Evolutionary conservation across 2,888 invertebrate species (phyloP).

Genomic region (Parnassius smintheus): DNA sequence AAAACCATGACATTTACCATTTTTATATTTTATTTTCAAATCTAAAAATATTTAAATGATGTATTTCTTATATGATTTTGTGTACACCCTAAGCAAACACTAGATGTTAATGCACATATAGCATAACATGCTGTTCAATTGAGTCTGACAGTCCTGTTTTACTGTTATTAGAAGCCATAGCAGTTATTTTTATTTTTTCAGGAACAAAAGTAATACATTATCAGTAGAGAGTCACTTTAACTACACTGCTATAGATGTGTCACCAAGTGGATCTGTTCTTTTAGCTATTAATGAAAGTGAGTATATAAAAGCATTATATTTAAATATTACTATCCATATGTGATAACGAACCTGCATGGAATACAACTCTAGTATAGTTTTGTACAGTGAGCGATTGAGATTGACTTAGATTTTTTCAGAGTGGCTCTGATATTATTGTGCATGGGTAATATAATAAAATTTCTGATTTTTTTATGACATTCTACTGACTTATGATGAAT

Average conservation of each 20-base stretch:
- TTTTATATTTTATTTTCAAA: not conserved
- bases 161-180: no score
- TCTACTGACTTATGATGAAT: not conserved
- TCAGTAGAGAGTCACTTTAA: conserved; percentile 93
- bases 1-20: not conserved
- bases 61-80: no score
- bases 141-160: no score
- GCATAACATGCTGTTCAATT: no score
- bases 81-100: no score
- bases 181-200: conserved; percentile 62
- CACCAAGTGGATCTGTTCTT: conserved; percentile 92
- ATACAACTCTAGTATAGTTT: no score
- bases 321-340: no score
- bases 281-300: conserved; percentile 94
- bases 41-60: no score
- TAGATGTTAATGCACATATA: no score
- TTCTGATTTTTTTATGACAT: not conserved
- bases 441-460: not conserved
- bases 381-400: no score
- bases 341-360: no score
- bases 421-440: not conserved
- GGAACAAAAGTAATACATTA: conserved; percentile 94
- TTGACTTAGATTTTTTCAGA: no score
- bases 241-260: conserved; percentile 91
- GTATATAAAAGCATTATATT: conserved; percentile 31